phyloP scores from a whole-genome alignment of 2,797 vertebrate genomes.

The Cynopterus sphinx region DNA sequence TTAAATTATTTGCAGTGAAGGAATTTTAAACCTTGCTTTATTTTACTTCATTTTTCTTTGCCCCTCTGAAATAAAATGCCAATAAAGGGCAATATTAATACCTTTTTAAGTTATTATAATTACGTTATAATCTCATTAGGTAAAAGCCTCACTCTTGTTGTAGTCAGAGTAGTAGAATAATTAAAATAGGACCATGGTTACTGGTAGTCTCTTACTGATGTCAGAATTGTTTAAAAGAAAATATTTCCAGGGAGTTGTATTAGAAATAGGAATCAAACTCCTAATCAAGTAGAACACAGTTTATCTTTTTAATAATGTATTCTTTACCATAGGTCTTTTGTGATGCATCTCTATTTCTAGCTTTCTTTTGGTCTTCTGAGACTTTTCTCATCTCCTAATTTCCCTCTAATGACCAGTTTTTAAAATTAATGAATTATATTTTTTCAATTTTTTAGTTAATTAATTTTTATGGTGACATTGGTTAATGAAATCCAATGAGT shows the following conservation, averaged over 20 bases:
- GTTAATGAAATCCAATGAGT: too few relatives aligned
- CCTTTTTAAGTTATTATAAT: background rate
- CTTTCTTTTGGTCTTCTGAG: slow-evolving; percentile 21
- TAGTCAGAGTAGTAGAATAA: background rate
- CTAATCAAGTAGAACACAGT: slow-evolving; percentile 1
- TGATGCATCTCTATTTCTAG: background rate
- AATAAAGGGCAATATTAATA: background rate
- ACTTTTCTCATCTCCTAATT: slow-evolving; percentile 25
- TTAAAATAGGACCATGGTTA: background rate
- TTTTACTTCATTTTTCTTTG: slow-evolving; percentile 29
- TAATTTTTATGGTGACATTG: too few relatives aligned
- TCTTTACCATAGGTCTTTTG: slow-evolving; percentile 17
- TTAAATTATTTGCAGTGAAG: background rate
- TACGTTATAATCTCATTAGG: background rate
- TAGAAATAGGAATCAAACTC: slow-evolving; percentile 23
- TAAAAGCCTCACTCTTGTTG: background rate
- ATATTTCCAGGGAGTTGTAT: background rate
- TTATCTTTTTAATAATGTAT: background rate
- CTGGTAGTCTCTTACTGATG: slow-evolving; percentile 21
- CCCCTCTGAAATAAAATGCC: background rate
- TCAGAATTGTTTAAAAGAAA: slow-evolving; percentile 46
- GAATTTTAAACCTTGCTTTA: slow-evolving; percentile 11
- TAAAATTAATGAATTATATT: too few relatives aligned
- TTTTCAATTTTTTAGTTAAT: too few relatives aligned
- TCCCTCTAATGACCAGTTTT: background rate